Percentiles rank a stretch among this genome's conserved stretches.
phyloP scores from a whole-genome alignment of 2,888 invertebrate species.

The Aricia artaxerxes region DNA sequence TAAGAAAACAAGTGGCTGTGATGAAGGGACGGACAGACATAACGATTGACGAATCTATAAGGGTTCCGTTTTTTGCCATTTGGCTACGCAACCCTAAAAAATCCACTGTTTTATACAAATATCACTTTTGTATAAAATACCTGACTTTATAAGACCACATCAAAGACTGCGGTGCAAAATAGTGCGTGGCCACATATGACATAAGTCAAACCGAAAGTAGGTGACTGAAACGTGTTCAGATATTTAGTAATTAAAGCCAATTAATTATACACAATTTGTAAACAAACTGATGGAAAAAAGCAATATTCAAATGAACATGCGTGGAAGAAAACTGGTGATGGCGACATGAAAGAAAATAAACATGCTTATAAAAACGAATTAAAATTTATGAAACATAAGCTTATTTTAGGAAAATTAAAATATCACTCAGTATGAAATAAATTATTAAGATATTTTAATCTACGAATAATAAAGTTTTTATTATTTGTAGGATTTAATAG shows the following conservation, averaged over 20 bases:
- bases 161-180: background rate
- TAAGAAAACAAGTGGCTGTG: too few species aligned
- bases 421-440: background rate
- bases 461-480: too few species aligned
- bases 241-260: constrained; percentile 36
- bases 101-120: too few species aligned
- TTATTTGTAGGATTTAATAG: too few species aligned
- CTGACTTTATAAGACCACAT: too few species aligned
- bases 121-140: too few species aligned
- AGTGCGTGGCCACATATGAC: background rate
- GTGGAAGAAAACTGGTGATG: background rate
- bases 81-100: too few species aligned
- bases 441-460: background rate
- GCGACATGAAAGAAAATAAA: background rate
- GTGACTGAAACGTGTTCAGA: constrained; percentile 38
- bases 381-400: background rate
- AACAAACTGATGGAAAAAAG: constrained; percentile 12
- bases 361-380: background rate
- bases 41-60: too few species aligned
- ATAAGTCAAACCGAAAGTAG: constrained; percentile 21
- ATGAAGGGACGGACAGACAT: too few species aligned
- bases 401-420: background rate
- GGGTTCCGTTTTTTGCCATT: too few species aligned
- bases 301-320: constrained; percentile 1
- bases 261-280: constrained; percentile 28